These are phyloP conservation scores for Pseudomyrmex flavicornis DNA, from an alignment of 1,140 invertebrate genomes.

Conservation along the genomic window DNA sequence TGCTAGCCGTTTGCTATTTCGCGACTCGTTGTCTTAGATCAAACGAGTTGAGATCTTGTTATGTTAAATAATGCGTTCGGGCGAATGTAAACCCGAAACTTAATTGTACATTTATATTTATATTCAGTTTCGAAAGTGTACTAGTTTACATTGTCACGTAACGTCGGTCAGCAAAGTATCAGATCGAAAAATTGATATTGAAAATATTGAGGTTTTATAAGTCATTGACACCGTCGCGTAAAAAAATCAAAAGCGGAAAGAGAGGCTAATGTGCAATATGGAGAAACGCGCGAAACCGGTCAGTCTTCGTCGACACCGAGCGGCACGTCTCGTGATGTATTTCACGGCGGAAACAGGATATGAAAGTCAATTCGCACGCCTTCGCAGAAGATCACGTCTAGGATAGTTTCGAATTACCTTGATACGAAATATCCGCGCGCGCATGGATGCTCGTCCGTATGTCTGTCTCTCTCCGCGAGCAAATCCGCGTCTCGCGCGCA, in stretches of 20 bases:
- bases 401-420: slow-evolving; percentile 65
- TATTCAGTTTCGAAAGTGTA: not conserved
- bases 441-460: not conserved
- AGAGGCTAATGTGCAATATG: not conserved
- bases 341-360: slow-evolving; percentile 67
- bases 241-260: slow-evolving; percentile 21
- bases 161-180: not conserved
- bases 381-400: slow-evolving; percentile 32
- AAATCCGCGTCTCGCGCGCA: slow-evolving; percentile 11
- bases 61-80: not conserved
- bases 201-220: not conserved
- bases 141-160: not conserved
- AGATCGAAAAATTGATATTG: not conserved
- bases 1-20: not conserved
- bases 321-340: slow-evolving; percentile 60
- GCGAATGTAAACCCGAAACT: not conserved
- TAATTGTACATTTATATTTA: not conserved
- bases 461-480: not conserved
- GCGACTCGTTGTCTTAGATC: not conserved
- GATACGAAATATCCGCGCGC: slow-evolving; percentile 61
- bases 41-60: not conserved
- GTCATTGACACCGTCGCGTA: not conserved
- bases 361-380: slow-evolving; percentile 57
- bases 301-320: slow-evolving; percentile 64
- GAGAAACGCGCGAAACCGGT: slow-evolving; percentile 10